Base-by-base conservation (phyloP, 2,113 vertebrate species). In the Oncorhynchus nerka region DNA sequence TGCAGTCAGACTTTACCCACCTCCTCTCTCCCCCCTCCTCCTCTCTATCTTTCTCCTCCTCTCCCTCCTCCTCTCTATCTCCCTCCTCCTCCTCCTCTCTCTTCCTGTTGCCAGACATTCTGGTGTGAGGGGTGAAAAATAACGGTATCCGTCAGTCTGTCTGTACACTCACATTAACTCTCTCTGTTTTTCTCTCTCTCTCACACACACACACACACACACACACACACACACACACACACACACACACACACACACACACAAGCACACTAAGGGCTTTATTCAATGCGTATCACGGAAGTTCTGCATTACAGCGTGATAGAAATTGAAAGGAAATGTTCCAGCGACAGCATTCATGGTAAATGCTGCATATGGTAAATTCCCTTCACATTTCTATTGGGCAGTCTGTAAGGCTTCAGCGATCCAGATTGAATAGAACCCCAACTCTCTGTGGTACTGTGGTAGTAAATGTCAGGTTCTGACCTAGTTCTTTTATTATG, bases 101-200 rank as follows among this genome's bases (percentile, higher is more conserved):
- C 65, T 80, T 80, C 78, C 78, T 73, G 74, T 72, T 67, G 69
- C 49, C 34, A 48, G 62, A 48, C 61, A 13, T 49, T 45, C 30
- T 30, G 66, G 28, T 28, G 66, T 16, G 28, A 68, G 16, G 30
- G 66, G 13, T 68, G 66, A 28, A 32, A 68, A 68, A 68, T 68
- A 68, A 68, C 66, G 66, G 66, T 34, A 26, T 66, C 64, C 64
- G 64, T 66, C 64, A 28, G 64, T 66, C 22, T 12, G 64, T 26
- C 64, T 13, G 64, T 66, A 26, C 26, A 30, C 64, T n/a, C n/a
- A 68, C 66, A 68, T 30, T 15, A 15, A 26, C 39, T 0, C 39
- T 39, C 39, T 9, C 39, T 39, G 39, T 9, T 9, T 39, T 2
- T 39, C 8, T 39, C 8, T 39, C 68, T 28, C 34, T 5, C 68